Percentiles rank a stretch among this genome's conserved stretches.
Evolutionary conservation across 2,113 vertebrate species (phyloP).

Genomic region (Campylomormyrus numenius): DNA sequence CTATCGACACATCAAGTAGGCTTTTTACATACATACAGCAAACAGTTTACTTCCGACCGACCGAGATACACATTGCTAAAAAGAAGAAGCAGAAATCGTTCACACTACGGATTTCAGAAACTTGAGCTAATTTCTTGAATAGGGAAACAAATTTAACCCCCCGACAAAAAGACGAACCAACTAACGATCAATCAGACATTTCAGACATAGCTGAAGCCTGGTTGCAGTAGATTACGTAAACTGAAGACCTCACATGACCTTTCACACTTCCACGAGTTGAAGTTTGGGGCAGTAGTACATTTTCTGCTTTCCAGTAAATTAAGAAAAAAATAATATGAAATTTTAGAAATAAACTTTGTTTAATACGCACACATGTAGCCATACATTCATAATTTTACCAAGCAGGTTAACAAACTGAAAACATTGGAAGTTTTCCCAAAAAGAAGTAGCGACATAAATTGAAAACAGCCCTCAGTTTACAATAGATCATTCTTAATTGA

Average conservation of each 20-base stretch:
- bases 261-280: not conserved
- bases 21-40: not conserved
- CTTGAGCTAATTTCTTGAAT: not conserved
- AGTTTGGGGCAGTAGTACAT: not conserved
- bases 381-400: not conserved
- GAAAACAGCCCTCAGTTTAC: not conserved
- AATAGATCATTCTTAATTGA: not conserved
- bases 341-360: not conserved
- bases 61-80: not conserved
- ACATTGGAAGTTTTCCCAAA: not conserved
- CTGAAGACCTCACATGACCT: not conserved
- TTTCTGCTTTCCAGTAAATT: not conserved
- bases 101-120: not conserved
- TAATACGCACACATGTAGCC: not conserved
- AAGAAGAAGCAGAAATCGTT: not conserved
- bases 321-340: not conserved
- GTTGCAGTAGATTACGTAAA: not conserved
- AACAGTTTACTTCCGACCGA: not conserved
- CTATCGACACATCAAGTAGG: not conserved
- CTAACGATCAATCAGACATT: not conserved
- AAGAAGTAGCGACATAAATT: not conserved
- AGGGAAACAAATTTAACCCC: not conserved
- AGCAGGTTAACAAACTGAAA: not conserved
- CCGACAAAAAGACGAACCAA: not conserved
- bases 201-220: not conserved